Conservation (phyloP, 2,888 invertebrate genomes). For the Stramonita haemastoma region DNA sequence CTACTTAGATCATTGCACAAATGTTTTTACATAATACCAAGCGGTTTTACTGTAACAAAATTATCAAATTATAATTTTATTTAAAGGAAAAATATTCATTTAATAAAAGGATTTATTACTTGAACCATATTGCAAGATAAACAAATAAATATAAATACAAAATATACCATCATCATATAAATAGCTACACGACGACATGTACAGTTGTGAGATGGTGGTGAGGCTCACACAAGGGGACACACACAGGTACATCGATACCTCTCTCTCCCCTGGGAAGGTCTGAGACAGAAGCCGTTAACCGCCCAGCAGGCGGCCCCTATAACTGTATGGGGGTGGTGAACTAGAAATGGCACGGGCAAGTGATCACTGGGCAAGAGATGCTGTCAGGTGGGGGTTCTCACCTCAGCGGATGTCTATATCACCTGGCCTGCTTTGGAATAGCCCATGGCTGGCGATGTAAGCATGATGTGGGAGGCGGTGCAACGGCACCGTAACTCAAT, state of each 20-base stretch:
- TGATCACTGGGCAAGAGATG: conserved; percentile 34
- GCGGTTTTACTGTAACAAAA: no score
- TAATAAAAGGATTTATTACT: no score
- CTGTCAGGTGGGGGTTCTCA: neutral
- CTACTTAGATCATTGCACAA: no score
- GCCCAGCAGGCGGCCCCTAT: conserved; percentile 62
- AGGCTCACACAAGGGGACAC: conserved; percentile 70
- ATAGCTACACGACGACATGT: no score
- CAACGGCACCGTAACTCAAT: conserved; percentile 63
- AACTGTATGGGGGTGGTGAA: conserved; percentile 57
- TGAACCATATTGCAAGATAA: no score
- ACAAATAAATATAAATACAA: no score
- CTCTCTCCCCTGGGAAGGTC: conserved; percentile 70
- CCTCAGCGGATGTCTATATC: conserved; percentile 53
- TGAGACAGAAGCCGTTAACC: conserved; percentile 65
- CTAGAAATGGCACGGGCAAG: conserved; percentile 58
- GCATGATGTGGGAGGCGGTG: conserved; percentile 67
- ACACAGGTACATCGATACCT: conserved; percentile 55
- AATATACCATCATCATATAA: no score
- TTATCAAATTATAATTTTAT: no score
- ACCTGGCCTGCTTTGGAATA: conserved; percentile 60
- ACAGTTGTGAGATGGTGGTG: conserved; percentile 62
- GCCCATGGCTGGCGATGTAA: conserved; percentile 62
- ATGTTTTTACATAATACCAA: no score
- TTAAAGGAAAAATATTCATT: no score